These are phyloP conservation scores for Mesocricetus auratus DNA, from an alignment of 2,113 vertebrate species.

Conservation along the genomic window DNA sequence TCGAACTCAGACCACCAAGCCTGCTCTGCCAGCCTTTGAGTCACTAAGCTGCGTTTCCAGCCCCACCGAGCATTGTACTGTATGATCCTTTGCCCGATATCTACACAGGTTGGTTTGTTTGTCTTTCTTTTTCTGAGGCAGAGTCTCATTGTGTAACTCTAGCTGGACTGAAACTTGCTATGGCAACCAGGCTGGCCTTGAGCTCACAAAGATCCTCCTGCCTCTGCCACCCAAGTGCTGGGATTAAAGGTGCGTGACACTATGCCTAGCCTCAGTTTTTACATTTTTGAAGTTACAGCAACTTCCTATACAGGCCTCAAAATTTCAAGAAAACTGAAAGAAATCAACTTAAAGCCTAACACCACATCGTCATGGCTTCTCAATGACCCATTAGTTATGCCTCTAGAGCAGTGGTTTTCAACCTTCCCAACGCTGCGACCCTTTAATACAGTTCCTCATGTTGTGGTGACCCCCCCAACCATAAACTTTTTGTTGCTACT, in stretches of 20 bases:
- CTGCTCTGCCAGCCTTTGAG: not conserved
- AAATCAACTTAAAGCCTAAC: not conserved
- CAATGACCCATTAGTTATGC: not conserved
- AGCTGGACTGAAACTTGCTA: not conserved
- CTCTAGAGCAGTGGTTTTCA: not conserved
- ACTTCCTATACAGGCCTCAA: conserved; percentile 7
- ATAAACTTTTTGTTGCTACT: not conserved
- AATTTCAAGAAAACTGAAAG: conserved; percentile 24
- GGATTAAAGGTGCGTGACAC: not conserved
- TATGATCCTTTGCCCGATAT: not conserved
- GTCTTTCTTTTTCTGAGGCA: not conserved
- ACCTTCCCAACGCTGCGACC: not conserved
- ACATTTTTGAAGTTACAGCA: conserved; percentile 12
- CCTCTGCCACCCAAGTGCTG: not conserved
- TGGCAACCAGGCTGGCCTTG: not conserved
- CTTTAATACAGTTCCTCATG: not conserved
- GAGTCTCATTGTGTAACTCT: not conserved
- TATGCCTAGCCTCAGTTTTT: not conserved
- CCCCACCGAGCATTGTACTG: not conserved
- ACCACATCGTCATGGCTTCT: not conserved
- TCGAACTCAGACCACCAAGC: not conserved
- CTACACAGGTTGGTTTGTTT: not conserved
- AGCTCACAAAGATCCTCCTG: not conserved
- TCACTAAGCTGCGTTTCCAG: not conserved
- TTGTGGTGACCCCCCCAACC: not conserved